A percentile compares a stretch with the other conserved stretches of the same genome.
phyloP scores from a whole-genome alignment of 1,140 invertebrate genomes.

The Halesus radiatus region DNA sequence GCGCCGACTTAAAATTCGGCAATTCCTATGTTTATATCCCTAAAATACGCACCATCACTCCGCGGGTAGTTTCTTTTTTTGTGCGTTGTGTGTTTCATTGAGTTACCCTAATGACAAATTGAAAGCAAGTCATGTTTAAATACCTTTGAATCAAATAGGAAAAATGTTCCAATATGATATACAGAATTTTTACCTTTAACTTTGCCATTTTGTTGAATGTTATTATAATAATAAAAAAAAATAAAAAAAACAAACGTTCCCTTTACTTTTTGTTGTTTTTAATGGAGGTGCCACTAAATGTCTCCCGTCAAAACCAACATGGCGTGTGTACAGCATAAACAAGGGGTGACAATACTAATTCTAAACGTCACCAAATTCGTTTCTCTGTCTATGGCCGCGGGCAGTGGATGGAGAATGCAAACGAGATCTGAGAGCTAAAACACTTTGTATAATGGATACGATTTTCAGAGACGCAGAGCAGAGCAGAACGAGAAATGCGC shows the following conservation, averaged over 20 bases:
- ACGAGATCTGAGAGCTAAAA: conserved; percentile 49
- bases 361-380: conserved; percentile 47
- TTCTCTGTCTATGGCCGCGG: conserved; percentile 43
- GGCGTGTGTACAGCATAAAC: conserved; percentile 30
- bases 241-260: no score
- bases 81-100: no score
- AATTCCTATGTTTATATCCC: no score
- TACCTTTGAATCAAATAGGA: no score
- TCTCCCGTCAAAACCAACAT: conserved; percentile 23
- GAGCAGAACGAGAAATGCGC: conserved; percentile 22
- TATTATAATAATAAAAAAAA: no score
- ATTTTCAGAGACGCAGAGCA: conserved; percentile 17
- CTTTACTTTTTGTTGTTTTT: conserved; percentile 1
- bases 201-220: no score
- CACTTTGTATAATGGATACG: conserved; percentile 46
- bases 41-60: conserved; percentile 17
- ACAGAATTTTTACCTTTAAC: no score
- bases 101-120: no score
- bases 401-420: conserved; percentile 41
- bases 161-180: no score
- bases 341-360: conserved; percentile 55
- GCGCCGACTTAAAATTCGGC: not conserved
- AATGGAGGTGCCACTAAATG: conserved; percentile 29
- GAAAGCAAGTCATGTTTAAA: no score
- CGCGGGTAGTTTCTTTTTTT: not conserved